Evolutionary conservation across 2,888 invertebrate species (phyloP), one percentile per base, ranked within the genome.

Genomic region (Epistrophe eligans): DNA sequence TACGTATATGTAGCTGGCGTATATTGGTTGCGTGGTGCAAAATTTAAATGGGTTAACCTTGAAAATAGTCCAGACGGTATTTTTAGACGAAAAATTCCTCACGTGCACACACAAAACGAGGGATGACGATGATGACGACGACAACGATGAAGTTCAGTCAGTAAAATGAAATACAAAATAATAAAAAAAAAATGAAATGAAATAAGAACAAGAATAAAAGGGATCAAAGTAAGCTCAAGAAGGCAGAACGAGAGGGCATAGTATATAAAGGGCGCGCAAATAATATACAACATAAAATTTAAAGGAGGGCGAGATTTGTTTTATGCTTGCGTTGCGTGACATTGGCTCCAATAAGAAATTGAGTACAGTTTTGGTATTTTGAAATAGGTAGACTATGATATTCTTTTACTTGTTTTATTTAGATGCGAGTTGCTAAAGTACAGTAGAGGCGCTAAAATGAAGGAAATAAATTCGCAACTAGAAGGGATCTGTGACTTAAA

Each of bases 11-110:
- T 48, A 48, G 45, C 77, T 73, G 70, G 73, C 55, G 40, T 71
- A 52, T 58, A 52, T 66, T 38, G 55, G 70, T 55, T 70, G 70
- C 72, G 67, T 87, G 83, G 79, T 79, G 87, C 71, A 87, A 79
- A 83, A 79, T 83, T 84, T 79, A 83, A 87, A 83, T 87, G 87
- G 87, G 87, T 83, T 87, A 87, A 83, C 83, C 87, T 83, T 87
- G 83, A 87, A 87, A 87, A 87, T 83, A 83, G 87, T 76, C 87
- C 87, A 87, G 87, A 87, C 87, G 79, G 83, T 87, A 87, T 87
- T 87, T 83, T 87, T 87, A 87, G 87, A 87, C 82, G 79, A 77
- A 83, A 84, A 79, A 87, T 79, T 79, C 79, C 74, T 76, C 57
- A 76, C 64, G 77, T 74, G 74, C 82, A 74, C 57, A 74, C 57